Evolutionary conservation across 1,140 invertebrate genomes (phyloP).

Genomic region (Oryzaephilus surinamensis): DNA sequence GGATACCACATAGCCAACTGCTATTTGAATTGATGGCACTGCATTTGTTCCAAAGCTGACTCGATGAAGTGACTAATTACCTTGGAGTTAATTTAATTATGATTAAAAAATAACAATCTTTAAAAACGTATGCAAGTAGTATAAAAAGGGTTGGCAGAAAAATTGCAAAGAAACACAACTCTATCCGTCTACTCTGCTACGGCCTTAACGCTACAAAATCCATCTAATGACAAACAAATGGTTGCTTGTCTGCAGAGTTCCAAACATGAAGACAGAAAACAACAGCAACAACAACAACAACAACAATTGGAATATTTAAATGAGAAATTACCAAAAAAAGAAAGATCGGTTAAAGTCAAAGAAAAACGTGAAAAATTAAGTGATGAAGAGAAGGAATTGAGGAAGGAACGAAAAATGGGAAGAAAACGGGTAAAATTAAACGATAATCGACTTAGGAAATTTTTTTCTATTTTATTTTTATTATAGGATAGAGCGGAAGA

Average conservation of each 20-base stretch:
- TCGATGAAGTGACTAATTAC: too few species aligned
- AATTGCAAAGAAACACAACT: too few species aligned
- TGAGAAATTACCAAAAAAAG: constrained; percentile 46
- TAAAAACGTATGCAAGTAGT: too few species aligned
- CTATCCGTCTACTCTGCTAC: too few species aligned
- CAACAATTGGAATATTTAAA: constrained; percentile 25
- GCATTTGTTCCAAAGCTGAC: too few species aligned
- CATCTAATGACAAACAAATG: too few species aligned
- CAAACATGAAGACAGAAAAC: constrained; percentile 46
- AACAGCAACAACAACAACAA: constrained; percentile 20
- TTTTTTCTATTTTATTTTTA: constrained; percentile 1
- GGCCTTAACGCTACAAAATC: too few species aligned
- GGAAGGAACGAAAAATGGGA: constrained; percentile 64
- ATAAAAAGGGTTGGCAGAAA: too few species aligned
- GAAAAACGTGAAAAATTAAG: constrained; percentile 42
- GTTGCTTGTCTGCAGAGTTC: constrained; percentile 35
- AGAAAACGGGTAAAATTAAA: constrained; percentile 52
- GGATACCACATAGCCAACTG: too few species aligned
- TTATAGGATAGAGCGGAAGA: constrained; percentile 58
- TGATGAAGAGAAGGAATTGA: constrained; percentile 57
- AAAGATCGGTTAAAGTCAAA: constrained; percentile 57
- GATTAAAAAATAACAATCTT: too few species aligned
- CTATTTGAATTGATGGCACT: too few species aligned
- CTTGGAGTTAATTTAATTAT: too few species aligned
- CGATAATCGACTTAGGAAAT: constrained; percentile 1